A percentile compares a stretch with the other conserved stretches of the same genome.
Conservation (phyloP, 1,140 invertebrate genomes). For the Macrocentrus cingulum region DNA sequence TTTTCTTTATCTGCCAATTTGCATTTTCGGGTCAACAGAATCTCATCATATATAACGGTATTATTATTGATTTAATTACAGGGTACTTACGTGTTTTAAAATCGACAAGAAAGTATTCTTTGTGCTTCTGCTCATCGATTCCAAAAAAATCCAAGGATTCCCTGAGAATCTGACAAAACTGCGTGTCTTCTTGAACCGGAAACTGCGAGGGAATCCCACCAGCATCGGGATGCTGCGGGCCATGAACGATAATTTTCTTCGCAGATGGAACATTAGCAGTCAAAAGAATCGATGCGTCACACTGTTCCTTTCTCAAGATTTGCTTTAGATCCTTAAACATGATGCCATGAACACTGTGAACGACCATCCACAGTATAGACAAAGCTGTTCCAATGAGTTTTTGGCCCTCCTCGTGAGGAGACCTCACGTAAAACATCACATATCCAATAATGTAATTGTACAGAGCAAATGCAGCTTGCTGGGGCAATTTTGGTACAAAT, state of each 20-base stretch:
- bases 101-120: constrained; percentile 93
- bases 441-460: constrained; percentile 99
- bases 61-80: constrained; percentile 16
- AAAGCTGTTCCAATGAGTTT: constrained; percentile 91
- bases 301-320: constrained; percentile 97
- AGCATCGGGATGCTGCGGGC: constrained; percentile 84
- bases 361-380: constrained; percentile 96
- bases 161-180: constrained; percentile 92
- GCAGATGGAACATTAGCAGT: constrained; percentile 98
- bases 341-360: constrained; percentile 96
- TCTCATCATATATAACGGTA: no score
- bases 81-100: constrained; percentile 95
- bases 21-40: no score
- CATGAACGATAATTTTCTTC: constrained; percentile 98
- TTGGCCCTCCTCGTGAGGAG: constrained; percentile 91
- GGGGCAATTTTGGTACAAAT: constrained; percentile 89
- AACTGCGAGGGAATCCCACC: constrained; percentile 97
- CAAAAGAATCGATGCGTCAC: constrained; percentile 94
- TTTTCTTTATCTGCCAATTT: no score
- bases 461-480: constrained; percentile 97
- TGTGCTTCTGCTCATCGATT: constrained; percentile 86
- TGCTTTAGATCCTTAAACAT: constrained; percentile 99
- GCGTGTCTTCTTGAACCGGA: constrained; percentile 97
- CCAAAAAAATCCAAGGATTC: constrained; percentile 98
- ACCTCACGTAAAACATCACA: constrained; percentile 98